These are phyloP conservation scores for Suillia variegata DNA, from an alignment of 2,888 invertebrate species.

Conservation along the genomic window DNA sequence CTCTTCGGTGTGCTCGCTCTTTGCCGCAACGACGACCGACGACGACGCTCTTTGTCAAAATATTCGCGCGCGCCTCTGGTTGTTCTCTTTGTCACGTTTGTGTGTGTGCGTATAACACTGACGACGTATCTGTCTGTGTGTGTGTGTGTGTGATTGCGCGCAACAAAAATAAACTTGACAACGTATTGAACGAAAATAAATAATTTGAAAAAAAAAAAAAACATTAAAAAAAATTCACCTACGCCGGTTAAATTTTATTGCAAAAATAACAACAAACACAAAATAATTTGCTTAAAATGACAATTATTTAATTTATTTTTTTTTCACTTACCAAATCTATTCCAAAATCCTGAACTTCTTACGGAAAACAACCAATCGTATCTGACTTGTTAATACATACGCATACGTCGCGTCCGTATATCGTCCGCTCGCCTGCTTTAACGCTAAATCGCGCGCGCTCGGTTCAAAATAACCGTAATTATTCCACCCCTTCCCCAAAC, in stretches of 20 bases:
- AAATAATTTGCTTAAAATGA: neutral
- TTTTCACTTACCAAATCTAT: neutral
- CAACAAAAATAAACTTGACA: constrained; percentile 24
- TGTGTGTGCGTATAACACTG: constrained; percentile 22
- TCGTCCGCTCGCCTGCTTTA: too few relatives aligned
- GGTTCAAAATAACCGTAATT: constrained; percentile 63
- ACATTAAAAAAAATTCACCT: too few relatives aligned
- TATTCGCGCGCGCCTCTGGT: constrained; percentile 24
- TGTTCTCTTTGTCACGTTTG: constrained; percentile 29
- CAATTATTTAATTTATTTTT: neutral
- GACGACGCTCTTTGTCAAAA: constrained; percentile 32
- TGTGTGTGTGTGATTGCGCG: constrained; percentile 33
- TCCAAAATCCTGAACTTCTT: neutral
- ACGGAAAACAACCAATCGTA: neutral
- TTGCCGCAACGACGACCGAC: too few relatives aligned
- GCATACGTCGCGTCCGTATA: neutral
- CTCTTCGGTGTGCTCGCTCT: too few relatives aligned
- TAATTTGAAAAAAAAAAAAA: too few relatives aligned
- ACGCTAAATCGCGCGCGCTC: constrained; percentile 52
- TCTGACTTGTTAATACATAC: neutral
- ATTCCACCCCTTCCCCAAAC: constrained; percentile 63
- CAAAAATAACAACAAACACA: constrained; percentile 25
- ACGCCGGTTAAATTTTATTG: constrained; percentile 28
- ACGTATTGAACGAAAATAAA: neutral
- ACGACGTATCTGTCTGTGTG: constrained; percentile 22